Evolutionary conservation across 2,113 vertebrate genomes (phyloP).

Genomic region (Rhegmatorhina hoffmannsi): DNA sequence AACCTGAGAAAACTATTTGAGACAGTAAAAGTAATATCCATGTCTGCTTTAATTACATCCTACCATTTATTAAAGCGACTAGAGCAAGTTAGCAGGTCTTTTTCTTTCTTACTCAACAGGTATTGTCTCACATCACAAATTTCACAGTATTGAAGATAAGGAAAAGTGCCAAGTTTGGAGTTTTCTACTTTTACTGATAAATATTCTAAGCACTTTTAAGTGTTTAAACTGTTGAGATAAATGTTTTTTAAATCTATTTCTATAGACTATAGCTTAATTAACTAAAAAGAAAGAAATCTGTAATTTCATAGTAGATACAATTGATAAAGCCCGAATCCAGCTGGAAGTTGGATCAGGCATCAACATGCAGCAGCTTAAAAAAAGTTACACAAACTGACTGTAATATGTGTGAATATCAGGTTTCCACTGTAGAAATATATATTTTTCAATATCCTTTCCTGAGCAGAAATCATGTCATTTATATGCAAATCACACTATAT

Average conservation of each 20-base stretch:
- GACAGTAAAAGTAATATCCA: background rate
- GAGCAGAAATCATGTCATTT: constrained; percentile 82
- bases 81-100: background rate
- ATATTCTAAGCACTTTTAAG: constrained; percentile 43
- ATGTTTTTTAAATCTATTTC: constrained; percentile 31
- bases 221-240: constrained; percentile 63
- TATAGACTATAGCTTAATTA: constrained; percentile 61
- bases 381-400: constrained; percentile 72
- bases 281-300: constrained; percentile 66
- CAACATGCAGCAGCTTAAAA: constrained; percentile 62
- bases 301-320: constrained; percentile 55
- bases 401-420: constrained; percentile 72
- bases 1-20: background rate
- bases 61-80: background rate
- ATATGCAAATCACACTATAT: constrained; percentile 81
- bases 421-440: constrained; percentile 71
- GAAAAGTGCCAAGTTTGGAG: background rate
- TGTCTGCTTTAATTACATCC: background rate
- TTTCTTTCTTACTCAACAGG: background rate
- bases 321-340: constrained; percentile 39
- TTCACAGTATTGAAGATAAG: background rate
- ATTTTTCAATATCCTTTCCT: constrained; percentile 80
- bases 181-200: background rate
- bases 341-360: constrained; percentile 58
- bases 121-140: background rate